A percentile compares a stretch with the other conserved stretches of the same genome.
Evolutionary conservation across 1,140 invertebrate genomes (phyloP).

Genomic region (Drosophila bocqueti): DNA sequence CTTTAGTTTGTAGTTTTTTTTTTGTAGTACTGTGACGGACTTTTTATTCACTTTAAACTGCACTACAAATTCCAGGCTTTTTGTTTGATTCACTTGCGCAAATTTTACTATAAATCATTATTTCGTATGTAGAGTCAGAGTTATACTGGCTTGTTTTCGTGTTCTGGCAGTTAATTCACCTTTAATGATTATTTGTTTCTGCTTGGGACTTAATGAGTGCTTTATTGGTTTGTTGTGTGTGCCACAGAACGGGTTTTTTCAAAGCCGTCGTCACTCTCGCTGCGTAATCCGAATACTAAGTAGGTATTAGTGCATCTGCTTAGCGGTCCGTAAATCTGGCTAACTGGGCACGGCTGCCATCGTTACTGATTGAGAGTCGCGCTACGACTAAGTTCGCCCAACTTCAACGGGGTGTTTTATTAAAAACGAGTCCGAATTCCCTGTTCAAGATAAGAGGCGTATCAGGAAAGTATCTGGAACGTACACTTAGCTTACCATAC

Average conservation of each 20-base stretch:
- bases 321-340: slow-evolving; percentile 9
- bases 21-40: background rate
- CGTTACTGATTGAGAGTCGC: slow-evolving; percentile 46
- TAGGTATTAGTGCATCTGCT: slow-evolving; percentile 38
- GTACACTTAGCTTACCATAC: background rate
- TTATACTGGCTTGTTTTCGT: slow-evolving; percentile 20
- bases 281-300: slow-evolving; percentile 34
- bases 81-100: slow-evolving; percentile 16
- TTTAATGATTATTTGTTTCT: slow-evolving; percentile 40
- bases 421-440: slow-evolving; percentile 15
- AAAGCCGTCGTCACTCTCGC: slow-evolving; percentile 43
- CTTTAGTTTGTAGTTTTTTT: background rate
- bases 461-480: background rate
- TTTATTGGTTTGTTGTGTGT: slow-evolving; percentile 18
- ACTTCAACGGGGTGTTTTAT: slow-evolving; percentile 18
- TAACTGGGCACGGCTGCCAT: slow-evolving; percentile 43
- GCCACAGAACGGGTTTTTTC: slow-evolving; percentile 47
- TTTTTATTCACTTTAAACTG: background rate
- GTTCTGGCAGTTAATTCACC: slow-evolving; percentile 58
- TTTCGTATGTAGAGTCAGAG: background rate
- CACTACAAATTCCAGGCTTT: background rate
- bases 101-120: slow-evolving; percentile 6
- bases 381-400: slow-evolving; percentile 49
- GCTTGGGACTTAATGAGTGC: slow-evolving; percentile 14
- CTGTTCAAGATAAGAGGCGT: slow-evolving; percentile 20